These are phyloP conservation scores for Tyrophagus putrescentiae DNA, from an alignment of 1,140 invertebrate species.

Conservation along the genomic window DNA sequence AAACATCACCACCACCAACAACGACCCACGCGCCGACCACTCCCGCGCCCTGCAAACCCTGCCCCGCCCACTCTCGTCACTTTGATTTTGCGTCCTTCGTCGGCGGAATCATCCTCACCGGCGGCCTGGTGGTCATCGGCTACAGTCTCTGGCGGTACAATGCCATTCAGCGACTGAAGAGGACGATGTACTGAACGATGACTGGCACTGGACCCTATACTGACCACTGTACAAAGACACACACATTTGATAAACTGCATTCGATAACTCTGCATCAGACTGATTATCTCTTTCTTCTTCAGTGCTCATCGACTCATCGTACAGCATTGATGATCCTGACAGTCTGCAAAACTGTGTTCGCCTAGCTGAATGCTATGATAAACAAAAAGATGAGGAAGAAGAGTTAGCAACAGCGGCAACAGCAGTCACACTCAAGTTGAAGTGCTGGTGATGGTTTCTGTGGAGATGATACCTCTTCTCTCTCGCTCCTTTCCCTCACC, in stretches of 20 bases:
- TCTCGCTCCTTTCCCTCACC: too few relatives aligned
- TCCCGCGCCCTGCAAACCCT: not conserved
- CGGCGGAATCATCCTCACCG: slow-evolving; percentile 3
- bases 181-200: too few relatives aligned
- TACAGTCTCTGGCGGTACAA: not conserved
- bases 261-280: too few relatives aligned
- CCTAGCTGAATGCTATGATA: too few relatives aligned
- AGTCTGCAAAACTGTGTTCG: too few relatives aligned
- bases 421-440: too few relatives aligned
- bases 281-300: too few relatives aligned
- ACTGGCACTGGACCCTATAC: too few relatives aligned
- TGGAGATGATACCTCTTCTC: not conserved
- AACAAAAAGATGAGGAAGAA: slow-evolving; percentile 14
- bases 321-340: too few relatives aligned
- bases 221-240: too few relatives aligned
- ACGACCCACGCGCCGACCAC: not conserved
- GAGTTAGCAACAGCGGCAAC: not conserved
- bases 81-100: slow-evolving; percentile 13
- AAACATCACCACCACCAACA: not conserved
- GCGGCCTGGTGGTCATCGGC: not conserved
- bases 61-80: not conserved
- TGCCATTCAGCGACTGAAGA: not conserved
- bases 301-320: too few relatives aligned
- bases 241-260: slow-evolving; percentile 2
- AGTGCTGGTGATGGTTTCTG: not conserved